Conservation (phyloP, 2,888 invertebrate genomes). For the Polyommatus iphigenia region DNA sequence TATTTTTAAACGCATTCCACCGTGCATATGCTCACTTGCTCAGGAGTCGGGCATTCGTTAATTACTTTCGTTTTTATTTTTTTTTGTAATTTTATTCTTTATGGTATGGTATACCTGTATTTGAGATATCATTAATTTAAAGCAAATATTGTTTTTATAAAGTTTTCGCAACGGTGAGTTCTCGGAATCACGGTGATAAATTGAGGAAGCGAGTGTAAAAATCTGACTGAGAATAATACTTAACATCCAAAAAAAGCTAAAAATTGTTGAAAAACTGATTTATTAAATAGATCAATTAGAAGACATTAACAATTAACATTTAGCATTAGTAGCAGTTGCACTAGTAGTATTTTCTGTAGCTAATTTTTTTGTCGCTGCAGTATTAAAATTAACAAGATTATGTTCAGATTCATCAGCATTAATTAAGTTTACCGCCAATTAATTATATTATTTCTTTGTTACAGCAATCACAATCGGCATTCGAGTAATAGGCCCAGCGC, state of each 20-base stretch:
- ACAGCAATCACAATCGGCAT: slow-evolving; percentile 95
- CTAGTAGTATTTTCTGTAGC: too few species aligned
- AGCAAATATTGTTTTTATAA: neutral
- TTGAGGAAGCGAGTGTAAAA: neutral
- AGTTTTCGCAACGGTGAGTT: neutral
- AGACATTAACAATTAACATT: too few species aligned
- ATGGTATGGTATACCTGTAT: slow-evolving; percentile 8
- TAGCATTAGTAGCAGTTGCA: neutral
- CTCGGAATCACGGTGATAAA: neutral
- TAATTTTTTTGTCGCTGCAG: too few species aligned
- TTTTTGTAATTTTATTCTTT: slow-evolving; percentile 5
- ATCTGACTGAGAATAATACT: neutral
- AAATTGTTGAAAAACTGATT: neutral
- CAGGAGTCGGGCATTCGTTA: slow-evolving; percentile 25
- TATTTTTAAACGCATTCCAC: slow-evolving; percentile 29
- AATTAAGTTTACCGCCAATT: neutral
- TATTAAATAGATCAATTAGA: neutral
- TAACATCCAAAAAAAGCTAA: neutral
- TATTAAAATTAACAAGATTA: too few species aligned
- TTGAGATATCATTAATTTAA: neutral
- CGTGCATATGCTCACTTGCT: slow-evolving; percentile 3
- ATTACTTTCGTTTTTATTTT: slow-evolving; percentile 25
- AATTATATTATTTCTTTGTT: slow-evolving; percentile 28
- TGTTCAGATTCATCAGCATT: too few species aligned
- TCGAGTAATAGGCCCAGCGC: slow-evolving; percentile 92